These are phyloP conservation scores for Bombus waltoni DNA, from an alignment of 1,140 invertebrate species.

Conservation along the genomic window DNA sequence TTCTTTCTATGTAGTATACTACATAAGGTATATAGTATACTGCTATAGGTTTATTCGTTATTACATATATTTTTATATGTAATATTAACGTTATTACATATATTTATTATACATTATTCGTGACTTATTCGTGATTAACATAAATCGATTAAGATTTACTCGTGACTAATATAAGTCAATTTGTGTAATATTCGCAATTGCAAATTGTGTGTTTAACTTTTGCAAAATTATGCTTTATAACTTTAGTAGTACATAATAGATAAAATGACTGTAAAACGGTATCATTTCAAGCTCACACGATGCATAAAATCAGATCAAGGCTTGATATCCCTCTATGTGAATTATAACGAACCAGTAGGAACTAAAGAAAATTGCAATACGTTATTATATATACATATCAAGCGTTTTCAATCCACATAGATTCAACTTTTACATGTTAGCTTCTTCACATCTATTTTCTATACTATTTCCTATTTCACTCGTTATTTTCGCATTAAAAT, in stretches of 20 bases:
- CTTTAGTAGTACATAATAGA: constrained; percentile 1
- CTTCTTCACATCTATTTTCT: neutral
- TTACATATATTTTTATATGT: too few relatives aligned
- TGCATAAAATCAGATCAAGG: constrained; percentile 27
- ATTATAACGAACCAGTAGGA: constrained; percentile 18
- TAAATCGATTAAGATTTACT: neutral
- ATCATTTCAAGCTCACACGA: constrained; percentile 21
- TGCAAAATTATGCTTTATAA: neutral
- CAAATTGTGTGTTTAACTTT: neutral
- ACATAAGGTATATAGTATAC: too few relatives aligned
- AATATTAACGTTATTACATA: too few relatives aligned
- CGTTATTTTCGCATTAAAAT: neutral
- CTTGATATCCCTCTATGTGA: constrained; percentile 6
- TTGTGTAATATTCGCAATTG: neutral
- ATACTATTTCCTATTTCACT: neutral
- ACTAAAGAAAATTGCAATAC: constrained; percentile 16
- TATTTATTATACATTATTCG: neutral
- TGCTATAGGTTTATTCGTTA: too few relatives aligned
- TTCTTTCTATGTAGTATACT: too few relatives aligned
- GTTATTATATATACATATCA: neutral
- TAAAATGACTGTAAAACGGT: constrained; percentile 24
- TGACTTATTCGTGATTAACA: neutral
- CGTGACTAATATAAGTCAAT: neutral
- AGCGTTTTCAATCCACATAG: neutral
- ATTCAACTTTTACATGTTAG: neutral